phyloP scores from a whole-genome alignment of 2,797 vertebrate genomes.

The Premnoplex brunnescens region DNA sequence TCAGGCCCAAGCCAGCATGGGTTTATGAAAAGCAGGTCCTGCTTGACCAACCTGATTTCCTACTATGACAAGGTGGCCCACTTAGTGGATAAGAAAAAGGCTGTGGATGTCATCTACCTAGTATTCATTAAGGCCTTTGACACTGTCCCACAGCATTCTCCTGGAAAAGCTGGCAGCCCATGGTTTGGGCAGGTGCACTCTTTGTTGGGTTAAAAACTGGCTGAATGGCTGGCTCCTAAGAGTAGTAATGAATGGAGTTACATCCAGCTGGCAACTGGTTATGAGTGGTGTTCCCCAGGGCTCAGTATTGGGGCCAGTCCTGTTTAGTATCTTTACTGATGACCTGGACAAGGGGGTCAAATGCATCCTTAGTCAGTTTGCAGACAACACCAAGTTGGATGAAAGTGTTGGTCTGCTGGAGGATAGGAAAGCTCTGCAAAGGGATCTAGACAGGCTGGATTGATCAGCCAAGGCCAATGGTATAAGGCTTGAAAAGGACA shows the following conservation, averaged over 20 bases:
- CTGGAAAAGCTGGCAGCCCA: background rate
- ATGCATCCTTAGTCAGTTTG: background rate
- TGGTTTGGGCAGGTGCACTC: background rate
- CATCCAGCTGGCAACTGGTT: background rate
- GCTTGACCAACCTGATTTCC: background rate
- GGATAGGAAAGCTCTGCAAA: background rate
- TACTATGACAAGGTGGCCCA: background rate
- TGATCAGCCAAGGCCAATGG: background rate
- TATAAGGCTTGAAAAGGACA: background rate
- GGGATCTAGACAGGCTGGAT: background rate
- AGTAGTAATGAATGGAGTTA: background rate
- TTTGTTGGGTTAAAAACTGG: background rate
- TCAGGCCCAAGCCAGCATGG: background rate
- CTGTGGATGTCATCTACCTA: background rate
- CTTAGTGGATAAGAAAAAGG: background rate
- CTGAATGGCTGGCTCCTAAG: background rate
- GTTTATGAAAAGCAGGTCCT: background rate
- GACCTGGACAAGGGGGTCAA: background rate
- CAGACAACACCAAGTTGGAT: background rate
- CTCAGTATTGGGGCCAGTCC: background rate
- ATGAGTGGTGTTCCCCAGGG: background rate
- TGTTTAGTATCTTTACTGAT: background rate
- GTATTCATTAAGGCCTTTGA: background rate
- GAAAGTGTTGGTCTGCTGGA: background rate
- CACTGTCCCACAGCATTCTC: background rate